Percentiles rank a stretch among this genome's conserved stretches.
Evolutionary conservation across 2,113 vertebrate species (phyloP).

Genomic region (Danionella cerebrum): DNA sequence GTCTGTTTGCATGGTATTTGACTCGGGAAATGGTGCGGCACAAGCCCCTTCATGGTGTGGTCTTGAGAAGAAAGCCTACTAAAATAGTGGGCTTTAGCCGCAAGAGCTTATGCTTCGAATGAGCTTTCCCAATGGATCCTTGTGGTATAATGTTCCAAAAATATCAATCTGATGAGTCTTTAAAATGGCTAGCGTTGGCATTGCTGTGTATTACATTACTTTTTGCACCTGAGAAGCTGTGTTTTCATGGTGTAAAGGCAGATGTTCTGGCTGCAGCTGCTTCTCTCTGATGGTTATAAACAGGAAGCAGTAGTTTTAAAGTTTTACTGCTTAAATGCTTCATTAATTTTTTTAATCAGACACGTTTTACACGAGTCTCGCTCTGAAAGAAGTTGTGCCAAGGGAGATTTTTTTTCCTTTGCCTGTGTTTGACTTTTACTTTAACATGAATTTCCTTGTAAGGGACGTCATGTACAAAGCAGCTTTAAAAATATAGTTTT

Average conservation of each 20-base stretch:
- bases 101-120: neutral
- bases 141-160: neutral
- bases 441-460: neutral
- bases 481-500: neutral
- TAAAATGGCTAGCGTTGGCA: too few relatives aligned
- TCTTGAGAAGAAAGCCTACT: neutral
- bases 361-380: slow-evolving; percentile 35
- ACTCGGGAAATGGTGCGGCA: neutral
- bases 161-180: neutral
- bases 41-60: neutral
- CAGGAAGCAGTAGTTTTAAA: neutral
- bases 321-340: slow-evolving; percentile 33
- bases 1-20: neutral
- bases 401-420: neutral
- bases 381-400: neutral
- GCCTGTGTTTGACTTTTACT: neutral
- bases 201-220: neutral
- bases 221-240: neutral
- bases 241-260: neutral
- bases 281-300: too few relatives aligned
- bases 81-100: neutral
- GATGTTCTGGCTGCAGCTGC: neutral
- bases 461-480: neutral
- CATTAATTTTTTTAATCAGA: slow-evolving; percentile 43
- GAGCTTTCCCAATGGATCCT: neutral